These are phyloP conservation scores for Tinamus major DNA, from an alignment of 2,797 vertebrate species.

Conservation along the genomic window DNA sequence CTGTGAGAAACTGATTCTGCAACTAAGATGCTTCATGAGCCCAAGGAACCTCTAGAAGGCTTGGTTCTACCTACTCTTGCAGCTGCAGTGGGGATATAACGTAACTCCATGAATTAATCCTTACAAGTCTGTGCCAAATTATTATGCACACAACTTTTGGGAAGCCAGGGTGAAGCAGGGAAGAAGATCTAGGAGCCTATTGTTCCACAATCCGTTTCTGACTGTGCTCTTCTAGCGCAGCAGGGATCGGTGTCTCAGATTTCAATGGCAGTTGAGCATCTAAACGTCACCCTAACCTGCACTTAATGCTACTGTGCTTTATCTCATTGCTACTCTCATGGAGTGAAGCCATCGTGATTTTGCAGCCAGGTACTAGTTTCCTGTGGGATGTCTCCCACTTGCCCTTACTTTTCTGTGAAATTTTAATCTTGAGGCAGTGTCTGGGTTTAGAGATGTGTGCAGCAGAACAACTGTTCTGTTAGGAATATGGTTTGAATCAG, in stretches of 20 bases:
- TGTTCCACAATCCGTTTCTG: background rate
- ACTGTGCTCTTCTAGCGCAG: background rate
- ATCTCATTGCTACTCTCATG: background rate
- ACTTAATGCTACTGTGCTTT: background rate
- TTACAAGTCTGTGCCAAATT: background rate
- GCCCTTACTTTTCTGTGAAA: background rate
- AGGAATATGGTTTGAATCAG: constrained; percentile 53
- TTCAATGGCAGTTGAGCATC: background rate
- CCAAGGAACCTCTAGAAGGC: background rate
- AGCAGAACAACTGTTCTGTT: constrained; percentile 9
- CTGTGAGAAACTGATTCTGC: background rate
- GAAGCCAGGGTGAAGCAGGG: background rate
- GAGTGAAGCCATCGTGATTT: background rate
- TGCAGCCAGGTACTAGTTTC: background rate
- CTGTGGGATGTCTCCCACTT: constrained; percentile 15
- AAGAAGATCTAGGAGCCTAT: background rate
- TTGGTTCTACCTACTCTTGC: background rate
- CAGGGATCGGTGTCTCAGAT: background rate
- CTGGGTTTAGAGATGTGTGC: background rate
- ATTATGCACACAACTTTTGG: background rate
- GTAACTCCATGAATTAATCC: background rate
- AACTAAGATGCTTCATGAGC: background rate
- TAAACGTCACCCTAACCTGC: background rate
- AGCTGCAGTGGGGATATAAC: background rate
- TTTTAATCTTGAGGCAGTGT: constrained; percentile 34